Conservation (phyloP, 2,888 invertebrate genomes). For the Acleris literana region DNA sequence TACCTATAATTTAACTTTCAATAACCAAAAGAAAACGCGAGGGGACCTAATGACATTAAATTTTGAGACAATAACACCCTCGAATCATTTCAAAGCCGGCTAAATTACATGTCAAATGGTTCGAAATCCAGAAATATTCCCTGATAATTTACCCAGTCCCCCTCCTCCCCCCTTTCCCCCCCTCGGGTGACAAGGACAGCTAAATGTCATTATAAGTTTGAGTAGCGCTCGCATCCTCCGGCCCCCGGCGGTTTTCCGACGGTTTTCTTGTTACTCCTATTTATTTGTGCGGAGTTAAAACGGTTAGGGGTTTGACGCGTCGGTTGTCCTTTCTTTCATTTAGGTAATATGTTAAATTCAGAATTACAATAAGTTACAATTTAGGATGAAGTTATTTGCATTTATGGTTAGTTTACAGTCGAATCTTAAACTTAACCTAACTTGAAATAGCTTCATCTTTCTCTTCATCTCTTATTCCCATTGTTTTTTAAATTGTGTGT, state of each 20-base stretch:
- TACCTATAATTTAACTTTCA: constrained; percentile 66
- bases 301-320: constrained; percentile 9
- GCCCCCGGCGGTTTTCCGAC: constrained; percentile 57
- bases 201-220: constrained; percentile 82
- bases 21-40: constrained; percentile 48
- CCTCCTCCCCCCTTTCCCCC: constrained; percentile 37
- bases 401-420: too few species aligned
- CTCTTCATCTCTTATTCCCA: too few species aligned
- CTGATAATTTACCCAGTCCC: constrained; percentile 51
- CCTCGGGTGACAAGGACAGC: constrained; percentile 69
- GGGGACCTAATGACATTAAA: constrained; percentile 64
- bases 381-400: too few species aligned
- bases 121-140: constrained; percentile 76
- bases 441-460: too few species aligned
- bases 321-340: constrained; percentile 2
- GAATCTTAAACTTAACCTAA: too few species aligned
- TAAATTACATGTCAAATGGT: constrained; percentile 78
- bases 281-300: constrained; percentile 34
- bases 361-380: too few species aligned
- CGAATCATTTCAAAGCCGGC: constrained; percentile 60
- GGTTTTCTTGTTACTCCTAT: constrained; percentile 54
- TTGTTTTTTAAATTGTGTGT: too few species aligned
- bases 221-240: constrained; percentile 61
- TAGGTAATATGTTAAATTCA: not conserved
- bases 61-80: constrained; percentile 71